These are phyloP conservation scores for Lucifuga dentata DNA, from an alignment of 2,113 vertebrate genomes.

Conservation along the genomic window DNA sequence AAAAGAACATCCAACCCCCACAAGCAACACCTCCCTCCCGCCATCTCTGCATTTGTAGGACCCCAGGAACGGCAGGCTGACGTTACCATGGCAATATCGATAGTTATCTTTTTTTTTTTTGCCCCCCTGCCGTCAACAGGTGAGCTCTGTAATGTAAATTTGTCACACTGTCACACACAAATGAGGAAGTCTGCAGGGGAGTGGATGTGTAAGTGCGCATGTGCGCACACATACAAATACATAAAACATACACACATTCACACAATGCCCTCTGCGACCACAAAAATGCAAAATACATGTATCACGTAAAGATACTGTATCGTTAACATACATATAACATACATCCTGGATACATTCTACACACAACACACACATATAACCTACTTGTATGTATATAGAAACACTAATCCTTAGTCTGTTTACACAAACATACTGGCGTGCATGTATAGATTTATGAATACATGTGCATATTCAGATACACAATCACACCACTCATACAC, in stretches of 20 bases:
- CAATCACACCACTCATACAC: background rate
- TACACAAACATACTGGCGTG: too few relatives aligned
- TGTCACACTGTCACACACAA: slow-evolving; percentile 51
- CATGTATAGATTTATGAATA: background rate
- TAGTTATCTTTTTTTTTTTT: slow-evolving; percentile 50
- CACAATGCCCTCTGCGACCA: background rate
- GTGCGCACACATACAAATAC: slow-evolving; percentile 5
- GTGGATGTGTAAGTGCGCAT: background rate
- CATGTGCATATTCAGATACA: background rate
- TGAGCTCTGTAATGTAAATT: slow-evolving; percentile 65
- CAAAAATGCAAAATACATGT: background rate
- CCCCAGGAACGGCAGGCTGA: slow-evolving; percentile 45
- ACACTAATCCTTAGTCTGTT: background rate
- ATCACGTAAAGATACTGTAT: background rate
- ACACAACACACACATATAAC: slow-evolving; percentile 2
- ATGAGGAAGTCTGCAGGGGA: slow-evolving; percentile 36
- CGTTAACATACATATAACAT: background rate
- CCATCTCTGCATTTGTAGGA: slow-evolving; percentile 18
- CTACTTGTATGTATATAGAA: background rate
- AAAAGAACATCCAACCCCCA: slow-evolving; percentile 65
- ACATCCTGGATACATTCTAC: too few relatives aligned
- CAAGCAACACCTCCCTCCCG: slow-evolving; percentile 12
- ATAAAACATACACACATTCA: slow-evolving; percentile 21
- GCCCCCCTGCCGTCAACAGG: slow-evolving; percentile 66
- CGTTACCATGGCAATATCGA: slow-evolving; percentile 75